phyloP scores from a whole-genome alignment of 2,888 invertebrate genomes.

The Dysmachus trigonus region DNA sequence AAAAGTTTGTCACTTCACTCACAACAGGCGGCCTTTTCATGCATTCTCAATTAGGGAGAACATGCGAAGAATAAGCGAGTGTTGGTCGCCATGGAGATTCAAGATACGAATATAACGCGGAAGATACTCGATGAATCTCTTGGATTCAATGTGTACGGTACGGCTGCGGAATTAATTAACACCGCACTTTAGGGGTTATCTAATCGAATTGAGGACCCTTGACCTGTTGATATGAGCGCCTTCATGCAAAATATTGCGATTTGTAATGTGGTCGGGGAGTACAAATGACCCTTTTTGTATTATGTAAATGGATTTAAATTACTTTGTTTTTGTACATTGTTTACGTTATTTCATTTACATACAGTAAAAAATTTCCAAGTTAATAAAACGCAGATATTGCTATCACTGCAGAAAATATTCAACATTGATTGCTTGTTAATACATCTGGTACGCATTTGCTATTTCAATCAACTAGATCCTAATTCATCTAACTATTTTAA shows the following conservation, averaged over 20 bases:
- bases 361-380: not conserved
- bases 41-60: not conserved
- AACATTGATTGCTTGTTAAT: no score
- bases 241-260: not conserved
- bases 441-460: no score
- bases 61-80: not conserved
- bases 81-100: not conserved
- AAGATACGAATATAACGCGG: not conserved
- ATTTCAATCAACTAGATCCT: no score
- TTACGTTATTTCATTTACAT: not conserved
- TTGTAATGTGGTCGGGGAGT: not conserved
- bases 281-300: not conserved
- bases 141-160: not conserved
- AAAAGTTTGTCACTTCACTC: constrained; percentile 13
- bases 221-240: not conserved
- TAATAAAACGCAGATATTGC: no score
- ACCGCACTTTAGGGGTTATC: not conserved
- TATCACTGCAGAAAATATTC: no score
- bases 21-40: not conserved
- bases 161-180: constrained; percentile 1
- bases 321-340: not conserved
- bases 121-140: not conserved
- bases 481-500: no score
- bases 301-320: not conserved
- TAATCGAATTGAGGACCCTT: not conserved